These are phyloP conservation scores for Brachypterus glaber DNA, from an alignment of 2,888 invertebrate genomes.

Conservation along the genomic window DNA sequence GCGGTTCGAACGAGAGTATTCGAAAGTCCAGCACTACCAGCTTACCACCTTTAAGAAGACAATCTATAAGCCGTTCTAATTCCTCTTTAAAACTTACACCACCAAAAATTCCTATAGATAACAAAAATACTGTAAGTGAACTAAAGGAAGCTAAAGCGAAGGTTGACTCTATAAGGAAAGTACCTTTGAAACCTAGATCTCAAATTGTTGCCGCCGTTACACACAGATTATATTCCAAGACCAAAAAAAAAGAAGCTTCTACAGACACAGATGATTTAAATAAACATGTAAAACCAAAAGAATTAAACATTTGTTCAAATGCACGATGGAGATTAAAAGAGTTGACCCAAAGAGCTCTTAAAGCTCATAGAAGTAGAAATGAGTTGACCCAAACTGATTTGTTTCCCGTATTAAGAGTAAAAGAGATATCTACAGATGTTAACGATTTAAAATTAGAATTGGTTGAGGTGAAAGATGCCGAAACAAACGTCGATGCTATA, in stretches of 20 bases:
- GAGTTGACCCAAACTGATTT: slow-evolving; percentile 50
- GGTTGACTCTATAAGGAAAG: slow-evolving; percentile 30
- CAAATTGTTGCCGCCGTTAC: slow-evolving; percentile 65
- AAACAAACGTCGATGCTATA: slow-evolving; percentile 36
- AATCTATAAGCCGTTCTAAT: slow-evolving; percentile 18
- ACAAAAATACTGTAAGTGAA: slow-evolving; percentile 26
- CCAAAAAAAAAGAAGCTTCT: slow-evolving; percentile 44
- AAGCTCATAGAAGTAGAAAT: slow-evolving; percentile 44
- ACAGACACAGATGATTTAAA: slow-evolving; percentile 33
- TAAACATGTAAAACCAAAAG: slow-evolving; percentile 28
- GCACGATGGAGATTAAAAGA: slow-evolving; percentile 50
- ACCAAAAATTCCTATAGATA: slow-evolving; percentile 16
- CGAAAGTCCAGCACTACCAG: slow-evolving; percentile 8
- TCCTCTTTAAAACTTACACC: slow-evolving; percentile 14
- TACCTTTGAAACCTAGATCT: slow-evolving; percentile 45
- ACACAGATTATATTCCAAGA: slow-evolving; percentile 54
- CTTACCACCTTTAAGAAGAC: slow-evolving; percentile 23
- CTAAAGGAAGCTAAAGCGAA: slow-evolving; percentile 27
- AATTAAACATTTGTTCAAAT: slow-evolving; percentile 49
- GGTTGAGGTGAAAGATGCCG: slow-evolving; percentile 35
- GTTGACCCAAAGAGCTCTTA: slow-evolving; percentile 49
- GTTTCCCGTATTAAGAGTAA: slow-evolving; percentile 44
- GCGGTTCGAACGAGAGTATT: slow-evolving; percentile 28
- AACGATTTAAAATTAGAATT: slow-evolving; percentile 45
- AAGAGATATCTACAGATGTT: slow-evolving; percentile 49